Evolutionary conservation across 2,797 vertebrate genomes (phyloP), one percentile per base, ranked within the genome.

Genomic region (Petrocephalus schoutedeni): DNA sequence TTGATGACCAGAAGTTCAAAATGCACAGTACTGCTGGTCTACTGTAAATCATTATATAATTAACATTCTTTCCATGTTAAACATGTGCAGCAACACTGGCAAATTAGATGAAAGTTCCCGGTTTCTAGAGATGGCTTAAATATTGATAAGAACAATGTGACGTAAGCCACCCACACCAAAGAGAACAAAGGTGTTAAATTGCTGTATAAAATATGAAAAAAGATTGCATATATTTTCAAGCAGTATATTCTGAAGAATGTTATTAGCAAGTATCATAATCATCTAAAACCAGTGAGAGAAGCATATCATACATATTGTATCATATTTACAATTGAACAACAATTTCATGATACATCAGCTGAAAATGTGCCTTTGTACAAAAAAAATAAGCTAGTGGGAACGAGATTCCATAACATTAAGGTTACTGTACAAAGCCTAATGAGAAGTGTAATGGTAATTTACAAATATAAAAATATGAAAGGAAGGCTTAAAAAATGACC

Each of bases 21-120:
- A 84, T 85, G 88, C 74, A 82, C 28, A 7, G 45, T 58, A 16
- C 54, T n/a, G 54, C 5, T 3, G 61, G 71, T 77, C 74, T 61
- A 90, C 90, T 89, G 90, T 88, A 90, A 85, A 89, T 88, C 77
- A 87, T 88, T 86, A 86, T 89, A 84, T 54, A 41, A 89, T 90
- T 88, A 89, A 87, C 87, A 90, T 88, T 82, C 90, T 74, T 87
- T 12, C 83, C 19, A 67, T 53, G 83, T 58, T 85, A 16, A 83
- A 57, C 84, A 5, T 86, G 86, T 59, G 61, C 59, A n/a, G 86
- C 28, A 45, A 89, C 74, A 87, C 83, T 1, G 23, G 85, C 19
- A 53, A 89, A 71, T 86, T 57, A 77, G 71, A 36, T 85, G 57
- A 88, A 58, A 58, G 77, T 53, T 16, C 87, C 23, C 77, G 9